Evolutionary conservation across 2,888 invertebrate genomes (phyloP).

Genomic region (Rhingia rostrata): DNA sequence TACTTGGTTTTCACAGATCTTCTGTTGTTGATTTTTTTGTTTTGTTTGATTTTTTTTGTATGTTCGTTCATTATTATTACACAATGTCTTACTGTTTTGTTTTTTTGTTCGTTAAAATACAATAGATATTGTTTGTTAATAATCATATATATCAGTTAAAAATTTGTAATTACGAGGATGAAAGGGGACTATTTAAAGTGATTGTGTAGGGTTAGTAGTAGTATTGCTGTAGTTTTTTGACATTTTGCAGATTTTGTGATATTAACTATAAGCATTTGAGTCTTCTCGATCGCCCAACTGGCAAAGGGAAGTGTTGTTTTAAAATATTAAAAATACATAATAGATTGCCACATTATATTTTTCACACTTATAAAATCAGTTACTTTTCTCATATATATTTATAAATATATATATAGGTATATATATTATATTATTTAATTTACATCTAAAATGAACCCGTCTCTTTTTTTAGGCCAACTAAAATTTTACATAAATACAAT

Average conservation of each 20-base stretch:
- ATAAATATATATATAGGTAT: constrained; percentile 12
- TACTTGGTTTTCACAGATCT: constrained; percentile 13
- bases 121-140: constrained; percentile 16
- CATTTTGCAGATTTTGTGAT: constrained; percentile 2
- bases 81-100: constrained; percentile 20
- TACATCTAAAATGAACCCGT: constrained; percentile 45
- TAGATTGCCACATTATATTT: constrained; percentile 58
- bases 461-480: constrained; percentile 27
- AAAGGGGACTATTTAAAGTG: constrained; percentile 4
- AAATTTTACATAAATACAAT: constrained; percentile 54
- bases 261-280: constrained; percentile 5
- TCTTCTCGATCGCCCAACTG: neutral
- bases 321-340: constrained; percentile 40
- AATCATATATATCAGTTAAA: constrained; percentile 20
- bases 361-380: constrained; percentile 62
- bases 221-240: constrained; percentile 36
- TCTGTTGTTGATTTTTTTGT: constrained; percentile 19
- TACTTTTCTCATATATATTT: constrained; percentile 53
- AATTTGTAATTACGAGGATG: constrained; percentile 15
- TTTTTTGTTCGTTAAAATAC: constrained; percentile 54
- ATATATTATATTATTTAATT: constrained; percentile 29
- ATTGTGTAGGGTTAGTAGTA: constrained; percentile 33
- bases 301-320: neutral
- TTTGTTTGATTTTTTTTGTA: constrained; percentile 3
- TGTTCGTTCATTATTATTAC: constrained; percentile 46